A percentile compares a stretch with the other conserved stretches of the same genome.
phyloP scores from a whole-genome alignment of 2,888 invertebrate genomes.

The Atethmia centrago region DNA sequence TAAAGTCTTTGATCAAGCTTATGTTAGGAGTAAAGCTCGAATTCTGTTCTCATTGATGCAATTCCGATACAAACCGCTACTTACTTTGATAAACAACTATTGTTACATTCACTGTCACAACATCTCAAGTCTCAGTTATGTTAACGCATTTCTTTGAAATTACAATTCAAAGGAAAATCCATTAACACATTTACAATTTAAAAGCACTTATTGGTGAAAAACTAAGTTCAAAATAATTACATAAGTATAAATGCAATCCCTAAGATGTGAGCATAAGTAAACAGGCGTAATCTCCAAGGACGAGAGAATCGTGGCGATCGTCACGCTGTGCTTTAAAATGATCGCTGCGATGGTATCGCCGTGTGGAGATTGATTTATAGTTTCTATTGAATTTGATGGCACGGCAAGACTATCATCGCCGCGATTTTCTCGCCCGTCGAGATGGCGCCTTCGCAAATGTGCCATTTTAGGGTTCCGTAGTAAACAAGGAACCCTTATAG shows the following conservation, averaged over 20 bases:
- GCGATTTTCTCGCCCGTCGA: too few species aligned
- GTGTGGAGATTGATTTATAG: too few species aligned
- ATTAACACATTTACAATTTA: conserved; percentile 16
- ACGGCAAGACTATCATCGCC: too few species aligned
- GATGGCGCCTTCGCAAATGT: too few species aligned
- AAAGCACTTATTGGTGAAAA: not conserved
- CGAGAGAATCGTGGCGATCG: too few species aligned
- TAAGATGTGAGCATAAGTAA: conserved; percentile 4
- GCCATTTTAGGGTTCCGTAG: too few species aligned
- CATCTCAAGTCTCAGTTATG: conserved; percentile 67
- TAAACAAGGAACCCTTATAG: too few species aligned
- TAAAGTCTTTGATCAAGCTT: conserved; percentile 70
- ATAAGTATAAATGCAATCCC: conserved; percentile 28
- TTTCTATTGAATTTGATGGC: too few species aligned
- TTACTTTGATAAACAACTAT: conserved; percentile 66
- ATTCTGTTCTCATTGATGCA: conserved; percentile 67
- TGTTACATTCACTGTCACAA: conserved; percentile 66
- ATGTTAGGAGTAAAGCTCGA: conserved; percentile 59
- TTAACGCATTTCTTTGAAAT: conserved; percentile 48
- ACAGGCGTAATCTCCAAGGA: too few species aligned
- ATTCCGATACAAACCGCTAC: conserved; percentile 70
- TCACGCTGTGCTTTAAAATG: too few species aligned
- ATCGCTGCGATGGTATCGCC: too few species aligned
- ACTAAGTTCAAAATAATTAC: not conserved
- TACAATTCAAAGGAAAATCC: conserved; percentile 33